Evolutionary conservation across 2,113 vertebrate genomes (phyloP).

Genomic region (Indicator indicator): DNA sequence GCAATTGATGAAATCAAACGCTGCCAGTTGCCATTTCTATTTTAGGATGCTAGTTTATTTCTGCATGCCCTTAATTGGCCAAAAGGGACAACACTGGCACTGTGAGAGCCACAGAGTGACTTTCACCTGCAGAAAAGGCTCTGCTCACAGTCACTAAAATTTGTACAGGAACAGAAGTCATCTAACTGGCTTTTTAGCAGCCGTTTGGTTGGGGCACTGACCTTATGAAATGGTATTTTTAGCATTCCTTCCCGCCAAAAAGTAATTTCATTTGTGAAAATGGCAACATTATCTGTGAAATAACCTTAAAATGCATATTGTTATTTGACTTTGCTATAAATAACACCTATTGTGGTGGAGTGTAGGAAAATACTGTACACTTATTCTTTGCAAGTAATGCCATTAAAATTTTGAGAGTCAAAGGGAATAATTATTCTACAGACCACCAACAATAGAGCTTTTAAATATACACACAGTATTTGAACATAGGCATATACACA

Average conservation of each 20-base stretch:
- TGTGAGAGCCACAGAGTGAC: constrained; percentile 21
- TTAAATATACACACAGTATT: constrained; percentile 78
- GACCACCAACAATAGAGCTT: constrained; percentile 74
- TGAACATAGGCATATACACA: constrained; percentile 76
- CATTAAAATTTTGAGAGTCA: constrained; percentile 61
- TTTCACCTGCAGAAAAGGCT: constrained; percentile 38
- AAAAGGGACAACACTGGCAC: constrained; percentile 35
- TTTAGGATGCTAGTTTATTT: constrained; percentile 17
- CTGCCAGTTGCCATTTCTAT: constrained; percentile 43
- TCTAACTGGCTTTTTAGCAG: constrained; percentile 24
- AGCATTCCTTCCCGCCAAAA: constrained; percentile 65
- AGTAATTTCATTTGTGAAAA: constrained; percentile 54
- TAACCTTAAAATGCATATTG: constrained; percentile 61
- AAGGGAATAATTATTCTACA: constrained; percentile 71
- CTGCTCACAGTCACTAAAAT: constrained; percentile 48
- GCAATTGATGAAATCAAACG: constrained; percentile 42
- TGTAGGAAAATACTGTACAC: constrained; percentile 82
- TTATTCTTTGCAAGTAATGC: constrained; percentile 76
- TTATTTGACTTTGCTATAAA: constrained; percentile 72
- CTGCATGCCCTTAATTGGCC: constrained; percentile 20
- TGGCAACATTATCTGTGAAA: constrained; percentile 33
- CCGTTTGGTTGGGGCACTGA: neutral
- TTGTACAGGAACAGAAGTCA: constrained; percentile 43
- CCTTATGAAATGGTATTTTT: constrained; percentile 37
- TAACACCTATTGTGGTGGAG: constrained; percentile 77